A percentile compares a stretch with the other conserved stretches of the same genome.
Evolutionary conservation across 2,888 invertebrate species (phyloP).

Genomic region (Epicampocera succincta): DNA sequence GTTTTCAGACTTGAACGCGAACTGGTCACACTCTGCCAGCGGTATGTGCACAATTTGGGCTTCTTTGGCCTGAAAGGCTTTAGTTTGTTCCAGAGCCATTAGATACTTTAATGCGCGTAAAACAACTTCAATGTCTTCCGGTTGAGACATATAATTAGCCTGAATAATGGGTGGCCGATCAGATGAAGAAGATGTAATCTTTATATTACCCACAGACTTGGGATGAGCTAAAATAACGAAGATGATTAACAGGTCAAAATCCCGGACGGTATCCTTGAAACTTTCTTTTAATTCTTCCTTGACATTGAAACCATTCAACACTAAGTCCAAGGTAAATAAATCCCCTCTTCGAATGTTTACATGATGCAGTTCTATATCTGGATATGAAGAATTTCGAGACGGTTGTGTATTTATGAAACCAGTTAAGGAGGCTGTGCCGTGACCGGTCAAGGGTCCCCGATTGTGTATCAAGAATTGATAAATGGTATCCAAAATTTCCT

Average conservation of each 20-base stretch:
- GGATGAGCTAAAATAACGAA: conserved; percentile 86
- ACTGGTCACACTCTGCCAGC: conserved; percentile 74
- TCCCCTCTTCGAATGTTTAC: conserved; percentile 71
- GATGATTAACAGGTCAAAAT: conserved; percentile 83
- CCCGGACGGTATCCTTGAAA: conserved; percentile 51
- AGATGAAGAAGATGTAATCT: conserved; percentile 12
- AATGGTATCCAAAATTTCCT: conserved; percentile 71
- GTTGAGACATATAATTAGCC: conserved; percentile 23
- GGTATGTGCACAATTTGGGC: conserved; percentile 74
- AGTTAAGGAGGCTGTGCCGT: conserved; percentile 79
- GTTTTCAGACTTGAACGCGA: conserved; percentile 71
- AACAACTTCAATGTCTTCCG: conserved; percentile 21
- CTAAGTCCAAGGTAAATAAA: conserved; percentile 43
- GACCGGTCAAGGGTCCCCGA: conserved; percentile 81
- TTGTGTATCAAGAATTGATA: conserved; percentile 82
- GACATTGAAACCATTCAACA: conserved; percentile 65
- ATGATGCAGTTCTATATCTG: conserved; percentile 83
- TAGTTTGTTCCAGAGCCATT: conserved; percentile 80
- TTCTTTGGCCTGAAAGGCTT: conserved; percentile 79
- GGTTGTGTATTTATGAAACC: conserved; percentile 83
- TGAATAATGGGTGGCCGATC: conserved; percentile 39
- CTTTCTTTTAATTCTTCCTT: conserved; percentile 64
- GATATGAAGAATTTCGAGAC: conserved; percentile 81
- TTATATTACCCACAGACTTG: conserved; percentile 85
- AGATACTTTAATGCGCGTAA: conserved; percentile 71